Conservation (phyloP, 2,888 invertebrate genomes). For the Unio delphinus region DNA sequence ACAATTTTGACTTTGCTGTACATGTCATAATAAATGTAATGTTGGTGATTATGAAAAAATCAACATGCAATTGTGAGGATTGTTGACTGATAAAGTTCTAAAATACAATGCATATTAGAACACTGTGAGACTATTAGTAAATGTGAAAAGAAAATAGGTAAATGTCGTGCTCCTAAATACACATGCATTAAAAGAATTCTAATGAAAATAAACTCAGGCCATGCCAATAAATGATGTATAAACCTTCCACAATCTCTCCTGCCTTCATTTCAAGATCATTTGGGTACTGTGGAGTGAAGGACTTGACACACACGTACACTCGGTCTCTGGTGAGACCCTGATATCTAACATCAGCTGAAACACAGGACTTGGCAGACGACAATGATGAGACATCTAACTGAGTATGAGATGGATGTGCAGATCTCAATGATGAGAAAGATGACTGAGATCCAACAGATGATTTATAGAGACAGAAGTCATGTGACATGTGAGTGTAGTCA, state of each 20-base stretch:
- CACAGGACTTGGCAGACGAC: no score
- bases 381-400: no score
- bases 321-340: slow-evolving; percentile 18
- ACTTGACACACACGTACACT: slow-evolving; percentile 40
- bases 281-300: slow-evolving; percentile 76
- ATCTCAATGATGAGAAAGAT: no score
- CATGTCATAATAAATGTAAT: not conserved
- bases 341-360: no score
- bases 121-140: no score
- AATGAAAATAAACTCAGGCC: not conserved
- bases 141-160: no score
- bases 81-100: no score
- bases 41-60: not conserved
- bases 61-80: not conserved
- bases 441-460: no score
- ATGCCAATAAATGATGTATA: not conserved
- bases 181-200: not conserved
- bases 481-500: no score
- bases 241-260: slow-evolving; percentile 93
- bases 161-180: not conserved
- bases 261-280: slow-evolving; percentile 87
- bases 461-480: no score
- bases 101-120: no score
- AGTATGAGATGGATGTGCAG: no score
- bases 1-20: not conserved